Conservation (phyloP, 2,797 vertebrate species). For the Micropoecilia bifurca region DNA sequence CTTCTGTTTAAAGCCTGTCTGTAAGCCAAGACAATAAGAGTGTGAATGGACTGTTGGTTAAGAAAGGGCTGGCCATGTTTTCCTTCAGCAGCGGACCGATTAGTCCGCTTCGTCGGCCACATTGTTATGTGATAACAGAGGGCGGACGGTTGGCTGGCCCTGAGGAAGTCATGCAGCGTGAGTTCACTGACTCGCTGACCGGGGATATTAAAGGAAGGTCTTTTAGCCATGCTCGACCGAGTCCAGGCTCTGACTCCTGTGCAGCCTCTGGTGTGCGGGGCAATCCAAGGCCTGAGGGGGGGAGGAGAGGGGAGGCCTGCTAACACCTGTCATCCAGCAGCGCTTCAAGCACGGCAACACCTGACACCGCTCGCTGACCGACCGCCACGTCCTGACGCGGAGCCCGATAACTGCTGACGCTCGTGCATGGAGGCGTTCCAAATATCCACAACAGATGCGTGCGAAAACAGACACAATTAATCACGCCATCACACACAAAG, state of each 20-base stretch:
- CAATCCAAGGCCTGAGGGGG: constrained; percentile 41
- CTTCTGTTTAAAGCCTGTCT: constrained; percentile 27
- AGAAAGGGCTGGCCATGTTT: constrained; percentile 44
- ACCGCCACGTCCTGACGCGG: background rate
- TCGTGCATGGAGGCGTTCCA: constrained; percentile 15
- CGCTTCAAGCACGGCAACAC: constrained; percentile 58
- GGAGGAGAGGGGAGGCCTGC: constrained; percentile 29
- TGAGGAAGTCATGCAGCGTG: constrained; percentile 61
- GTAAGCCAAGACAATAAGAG: constrained; percentile 11
- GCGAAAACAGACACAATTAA: constrained; percentile 53
- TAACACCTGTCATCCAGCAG: constrained; percentile 62
- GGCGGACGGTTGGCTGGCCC: constrained; percentile 49
- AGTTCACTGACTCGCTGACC: constrained; percentile 65
- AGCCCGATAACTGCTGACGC: constrained; percentile 11
- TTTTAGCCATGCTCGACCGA: constrained; percentile 67
- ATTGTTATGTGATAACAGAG: constrained; percentile 62
- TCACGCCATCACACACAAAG: constrained; percentile 44
- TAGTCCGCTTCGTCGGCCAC: constrained; percentile 58
- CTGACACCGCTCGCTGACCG: constrained; percentile 38
- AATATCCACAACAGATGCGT: constrained; percentile 38
- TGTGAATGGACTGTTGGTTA: constrained; percentile 24
- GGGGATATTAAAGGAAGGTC: constrained; percentile 61
- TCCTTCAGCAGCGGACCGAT: constrained; percentile 56
- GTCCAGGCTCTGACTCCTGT: constrained; percentile 43
- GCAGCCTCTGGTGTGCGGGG: constrained; percentile 45